Evolutionary conservation across 2,113 vertebrate species (phyloP), one percentile per base, ranked within the genome.

Genomic region (Pimephales promelas): DNA sequence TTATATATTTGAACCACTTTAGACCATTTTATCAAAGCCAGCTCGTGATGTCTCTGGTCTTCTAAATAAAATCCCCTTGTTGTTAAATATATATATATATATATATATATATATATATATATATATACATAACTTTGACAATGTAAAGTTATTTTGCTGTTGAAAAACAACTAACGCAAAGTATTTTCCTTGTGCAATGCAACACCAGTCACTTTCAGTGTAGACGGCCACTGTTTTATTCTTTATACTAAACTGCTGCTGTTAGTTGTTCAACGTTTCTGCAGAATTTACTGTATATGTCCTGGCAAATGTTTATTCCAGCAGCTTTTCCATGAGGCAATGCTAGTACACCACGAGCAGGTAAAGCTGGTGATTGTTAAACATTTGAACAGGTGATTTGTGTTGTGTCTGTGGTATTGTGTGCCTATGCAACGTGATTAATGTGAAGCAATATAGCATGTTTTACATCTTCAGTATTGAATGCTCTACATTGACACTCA

Each of bases 351-450:
- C 2, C 28, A 28, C 28, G 28, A 28, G 13, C 45, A 10, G 64
- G 45, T 10, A 26, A 16, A 54, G 26, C 9, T 34, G 18, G 28
- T 34, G 28, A 36, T 16, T 82, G n/a, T 22, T n/a, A 28, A 62
- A 73, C 10, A 24, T 64, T 18, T 49, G 77, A 64, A 28, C 64
- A 22, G 36, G 20, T 68, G 22, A 40, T 20, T 28, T 52, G 70
- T 74, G n/a, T 24, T 4, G 20, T 75, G 40, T 71, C 36, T 31
- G 54, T 61, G 43, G 11, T 54, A 66, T 74, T 78, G 34, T 78
- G 24, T 54, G 64, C 54, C 40, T 52, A 62, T 78, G 16, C 47
- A 80, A 22, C n/a, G 20, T 61, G 57, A 75, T 62, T 10, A 64
- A 0, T 62, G 36, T 66, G 9, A 76, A 54, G 28, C 61, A 54